Percentiles rank a stretch among this genome's conserved stretches.
Conservation (phyloP, 2,888 invertebrate species). For the Oxytorus armatus region DNA sequence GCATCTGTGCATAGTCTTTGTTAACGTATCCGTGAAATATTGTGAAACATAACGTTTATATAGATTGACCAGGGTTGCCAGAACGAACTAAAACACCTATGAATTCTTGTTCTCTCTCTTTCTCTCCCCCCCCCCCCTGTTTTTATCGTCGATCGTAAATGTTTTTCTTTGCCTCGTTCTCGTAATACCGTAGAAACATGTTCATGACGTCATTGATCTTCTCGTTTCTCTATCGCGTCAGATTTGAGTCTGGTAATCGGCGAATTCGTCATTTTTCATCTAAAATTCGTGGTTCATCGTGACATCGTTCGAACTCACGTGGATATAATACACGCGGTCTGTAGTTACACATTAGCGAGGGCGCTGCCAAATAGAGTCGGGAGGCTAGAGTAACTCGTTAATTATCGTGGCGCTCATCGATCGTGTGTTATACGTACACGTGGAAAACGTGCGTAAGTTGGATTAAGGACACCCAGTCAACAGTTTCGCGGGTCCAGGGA, state of each 20-base stretch:
- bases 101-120: background rate
- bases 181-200: background rate
- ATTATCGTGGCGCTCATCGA: conserved; percentile 78
- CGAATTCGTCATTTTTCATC: conserved; percentile 22
- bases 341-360: conserved; percentile 27
- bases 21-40: conserved; percentile 26
- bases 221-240: conserved; percentile 3
- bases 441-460: conserved; percentile 55
- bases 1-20: background rate
- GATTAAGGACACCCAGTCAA: conserved; percentile 73
- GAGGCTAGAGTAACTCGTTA: conserved; percentile 67
- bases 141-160: conserved; percentile 40
- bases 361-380: conserved; percentile 58
- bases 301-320: conserved; percentile 7
- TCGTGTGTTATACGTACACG: conserved; percentile 62
- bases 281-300: conserved; percentile 33
- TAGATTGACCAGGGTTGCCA: conserved; percentile 44
- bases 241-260: conserved; percentile 5
- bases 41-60: conserved; percentile 33
- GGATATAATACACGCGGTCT: background rate
- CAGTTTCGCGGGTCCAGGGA: conserved; percentile 80
- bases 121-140: conserved; percentile 24
- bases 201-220: conserved; percentile 22
- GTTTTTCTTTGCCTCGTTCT: background rate
- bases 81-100: conserved; percentile 22